Evolutionary conservation across 1,140 invertebrate genomes (phyloP), one percentile per base, ranked within the genome.

Genomic region (Phocides pigmalion): DNA sequence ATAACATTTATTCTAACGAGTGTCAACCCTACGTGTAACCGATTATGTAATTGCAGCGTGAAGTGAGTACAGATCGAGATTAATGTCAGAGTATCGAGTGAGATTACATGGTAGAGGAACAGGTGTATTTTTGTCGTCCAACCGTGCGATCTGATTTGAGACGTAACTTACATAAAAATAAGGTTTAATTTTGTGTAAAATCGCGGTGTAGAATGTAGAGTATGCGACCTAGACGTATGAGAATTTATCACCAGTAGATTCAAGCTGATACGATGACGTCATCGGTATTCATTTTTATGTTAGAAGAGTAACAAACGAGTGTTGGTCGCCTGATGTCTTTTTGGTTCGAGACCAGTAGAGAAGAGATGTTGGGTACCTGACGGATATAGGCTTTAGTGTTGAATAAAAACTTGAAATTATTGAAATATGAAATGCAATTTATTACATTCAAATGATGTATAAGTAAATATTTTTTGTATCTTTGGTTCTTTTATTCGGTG

Each of bases 51-150:
- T 51, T 17, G 28, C 28, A 51, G 14, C 22, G 47, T 11, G 4
- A 3, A 51, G 28, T 32, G 15, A 17, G 53, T 42, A 56, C 28
- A 12, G 39, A 56, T 56, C 37, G 53, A 56, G 39, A 56, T 56
- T 42, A 25, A 56, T n/a, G 17, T 16, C 28, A 19, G 19, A 56
- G 53, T 42, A 56, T 44, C 37, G 51, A 20, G 3, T 42, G 53
- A 42, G 53, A 42, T 42, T 44, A 16, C 53, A 56, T 44, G 53
- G 53, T 56, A 42, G 39, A 9, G 53, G 14, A 42, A 41, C 53
- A 56, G 53, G 39, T 56, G 53, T 44, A 41, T 54, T 41, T 17
- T 41, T 41, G 19, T 41, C n/a, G n/a, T 41, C 15, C 35, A 54
- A 54, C 17, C 19, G 1, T 54, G 25, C 12, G n/a, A 15, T 41